Percentiles rank a stretch among this genome's conserved stretches.
Evolutionary conservation across 2,113 vertebrate species (phyloP).

Genomic region (Nothocercus nigrocapillus): DNA sequence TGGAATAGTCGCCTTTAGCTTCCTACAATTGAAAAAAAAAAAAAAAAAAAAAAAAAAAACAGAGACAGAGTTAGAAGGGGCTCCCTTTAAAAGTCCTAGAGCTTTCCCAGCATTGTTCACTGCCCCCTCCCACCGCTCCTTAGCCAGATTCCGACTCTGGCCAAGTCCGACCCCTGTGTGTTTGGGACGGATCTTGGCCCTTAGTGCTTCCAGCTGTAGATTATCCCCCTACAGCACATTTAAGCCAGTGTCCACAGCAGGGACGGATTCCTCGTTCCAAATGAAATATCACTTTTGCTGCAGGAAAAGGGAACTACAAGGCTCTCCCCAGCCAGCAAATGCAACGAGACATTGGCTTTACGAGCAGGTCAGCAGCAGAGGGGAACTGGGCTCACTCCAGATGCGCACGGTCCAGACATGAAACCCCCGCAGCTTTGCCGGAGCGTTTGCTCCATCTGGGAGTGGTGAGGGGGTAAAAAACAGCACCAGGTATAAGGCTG

Average conservation of each 20-base stretch:
- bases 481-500: accelerated
- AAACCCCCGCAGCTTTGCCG: not conserved
- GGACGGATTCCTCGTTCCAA: conserved; percentile 1
- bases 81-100: too few species aligned
- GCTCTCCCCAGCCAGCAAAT: not conserved
- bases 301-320: not conserved
- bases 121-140: conserved; percentile 31
- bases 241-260: not conserved
- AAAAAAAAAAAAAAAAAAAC: too few species aligned
- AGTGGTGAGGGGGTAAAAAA: accelerated
- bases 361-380: not conserved
- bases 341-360: not conserved
- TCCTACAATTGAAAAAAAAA: conserved; percentile 82
- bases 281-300: not conserved
- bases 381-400: not conserved
- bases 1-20: conserved; percentile 92
- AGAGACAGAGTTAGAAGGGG: too few species aligned
- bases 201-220: not conserved
- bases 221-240: not conserved
- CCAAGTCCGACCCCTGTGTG: not conserved
- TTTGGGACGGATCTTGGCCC: not conserved
- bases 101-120: conserved; percentile 59
- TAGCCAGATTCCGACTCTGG: not conserved
- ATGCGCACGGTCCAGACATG: not conserved
- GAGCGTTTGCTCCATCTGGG: not conserved